Conservation (phyloP, 1,140 invertebrate genomes). For the Ditylenchus dipsaci region DNA sequence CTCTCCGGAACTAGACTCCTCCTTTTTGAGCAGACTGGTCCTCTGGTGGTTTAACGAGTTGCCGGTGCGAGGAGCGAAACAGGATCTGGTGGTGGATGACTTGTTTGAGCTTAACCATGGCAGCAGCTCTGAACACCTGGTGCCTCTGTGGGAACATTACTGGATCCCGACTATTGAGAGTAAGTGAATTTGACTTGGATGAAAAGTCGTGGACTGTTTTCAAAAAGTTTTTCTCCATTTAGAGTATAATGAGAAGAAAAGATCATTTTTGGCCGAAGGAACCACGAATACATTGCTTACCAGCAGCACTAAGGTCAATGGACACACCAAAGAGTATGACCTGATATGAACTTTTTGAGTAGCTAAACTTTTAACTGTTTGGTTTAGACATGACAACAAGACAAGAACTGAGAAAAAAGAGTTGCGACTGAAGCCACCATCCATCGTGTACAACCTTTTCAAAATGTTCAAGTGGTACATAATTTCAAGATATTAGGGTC, state of each 20-base stretch:
- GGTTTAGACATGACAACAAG: background rate
- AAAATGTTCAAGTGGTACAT: slow-evolving; percentile 29
- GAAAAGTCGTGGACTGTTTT: no score
- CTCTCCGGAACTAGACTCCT: slow-evolving; percentile 46
- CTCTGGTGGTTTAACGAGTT: slow-evolving; percentile 55
- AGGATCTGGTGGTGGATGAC: slow-evolving; percentile 44
- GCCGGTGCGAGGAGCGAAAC: slow-evolving; percentile 31
- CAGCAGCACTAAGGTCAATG: background rate
- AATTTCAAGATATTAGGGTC: no score
- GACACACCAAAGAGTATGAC: background rate
- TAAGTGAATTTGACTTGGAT: slow-evolving; percentile 18
- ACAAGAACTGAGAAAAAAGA: background rate
- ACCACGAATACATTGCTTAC: background rate
- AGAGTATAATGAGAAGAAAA: slow-evolving; percentile 21
- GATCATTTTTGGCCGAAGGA: slow-evolving; percentile 2
- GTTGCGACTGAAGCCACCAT: slow-evolving; percentile 11
- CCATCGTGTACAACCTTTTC: slow-evolving; percentile 47
- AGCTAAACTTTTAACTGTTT: background rate
- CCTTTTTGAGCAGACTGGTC: slow-evolving; percentile 46
- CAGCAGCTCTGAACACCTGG: slow-evolving; percentile 35
- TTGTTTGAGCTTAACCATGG: slow-evolving; percentile 45
- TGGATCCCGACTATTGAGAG: slow-evolving; percentile 48
- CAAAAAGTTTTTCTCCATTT: no score
- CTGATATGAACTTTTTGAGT: background rate
- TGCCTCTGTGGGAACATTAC: slow-evolving; percentile 19